phyloP scores from a whole-genome alignment of 2,797 vertebrate species.

The Cynodonichthys magdalenae region DNA sequence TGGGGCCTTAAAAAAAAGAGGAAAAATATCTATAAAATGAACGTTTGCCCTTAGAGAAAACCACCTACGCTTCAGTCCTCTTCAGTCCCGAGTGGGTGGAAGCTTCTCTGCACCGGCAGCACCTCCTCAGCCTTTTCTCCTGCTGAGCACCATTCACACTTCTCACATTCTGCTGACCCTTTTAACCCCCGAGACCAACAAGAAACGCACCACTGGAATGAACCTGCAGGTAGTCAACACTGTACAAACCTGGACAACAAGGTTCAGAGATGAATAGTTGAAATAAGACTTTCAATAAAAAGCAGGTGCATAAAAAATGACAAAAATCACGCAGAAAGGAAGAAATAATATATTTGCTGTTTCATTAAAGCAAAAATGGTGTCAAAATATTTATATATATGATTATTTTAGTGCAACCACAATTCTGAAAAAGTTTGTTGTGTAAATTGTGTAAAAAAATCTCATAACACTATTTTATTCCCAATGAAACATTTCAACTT shows the following conservation, averaged over 20 bases:
- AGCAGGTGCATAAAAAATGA: no score
- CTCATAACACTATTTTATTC: no score
- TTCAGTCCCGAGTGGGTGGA: slow-evolving; percentile 14
- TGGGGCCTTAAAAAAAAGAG: slow-evolving; percentile 28
- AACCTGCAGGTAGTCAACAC: slow-evolving; percentile 5
- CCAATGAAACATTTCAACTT: no score
- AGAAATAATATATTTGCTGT: no score
- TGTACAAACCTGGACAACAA: neutral
- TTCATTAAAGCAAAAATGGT: no score
- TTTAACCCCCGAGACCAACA: slow-evolving; percentile 12
- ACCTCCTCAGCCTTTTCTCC: slow-evolving; percentile 21
- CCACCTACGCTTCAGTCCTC: slow-evolving; percentile 32
- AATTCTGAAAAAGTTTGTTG: no score
- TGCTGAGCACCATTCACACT: slow-evolving; percentile 35
- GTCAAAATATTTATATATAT: no score
- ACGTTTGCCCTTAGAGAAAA: slow-evolving; percentile 15
- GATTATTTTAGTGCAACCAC: no score
- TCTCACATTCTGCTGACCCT: slow-evolving; percentile 28
- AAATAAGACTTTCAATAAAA: no score
- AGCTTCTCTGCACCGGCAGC: slow-evolving; percentile 7
- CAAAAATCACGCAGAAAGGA: no score
- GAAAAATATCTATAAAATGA: slow-evolving; percentile 12
- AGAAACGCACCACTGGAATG: slow-evolving; percentile 16
- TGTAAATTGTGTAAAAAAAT: no score
- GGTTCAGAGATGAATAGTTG: slow-evolving; percentile 2